Percentiles rank a stretch among this genome's conserved stretches.
Evolutionary conservation across 2,888 invertebrate genomes (phyloP).

Genomic region (Microdon myrmicae): DNA sequence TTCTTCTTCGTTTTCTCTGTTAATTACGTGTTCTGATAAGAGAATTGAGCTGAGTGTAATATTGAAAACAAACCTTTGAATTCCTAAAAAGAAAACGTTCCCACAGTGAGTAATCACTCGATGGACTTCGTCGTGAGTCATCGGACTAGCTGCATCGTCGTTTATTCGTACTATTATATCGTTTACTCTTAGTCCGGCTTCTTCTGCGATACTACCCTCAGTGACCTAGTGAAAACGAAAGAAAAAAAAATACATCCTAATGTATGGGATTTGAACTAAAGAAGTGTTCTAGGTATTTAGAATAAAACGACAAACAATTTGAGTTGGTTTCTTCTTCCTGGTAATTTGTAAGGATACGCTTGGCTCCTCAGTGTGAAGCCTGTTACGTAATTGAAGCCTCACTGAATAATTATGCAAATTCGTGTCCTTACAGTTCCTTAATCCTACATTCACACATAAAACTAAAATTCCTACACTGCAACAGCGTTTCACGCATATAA

Average conservation of each 20-base stretch:
- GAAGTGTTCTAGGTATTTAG: too few relatives aligned
- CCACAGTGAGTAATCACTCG: slow-evolving; percentile 77
- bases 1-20: slow-evolving; percentile 57
- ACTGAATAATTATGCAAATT: too few relatives aligned
- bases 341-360: too few relatives aligned
- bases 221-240: slow-evolving; percentile 77
- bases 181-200: slow-evolving; percentile 83
- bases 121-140: slow-evolving; percentile 83
- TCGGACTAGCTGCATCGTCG: slow-evolving; percentile 72
- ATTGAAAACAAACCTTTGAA: slow-evolving; percentile 57
- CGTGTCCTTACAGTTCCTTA: too few relatives aligned
- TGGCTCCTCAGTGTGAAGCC: too few relatives aligned
- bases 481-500: too few relatives aligned
- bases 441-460: too few relatives aligned
- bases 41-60: slow-evolving; percentile 29
- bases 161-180: slow-evolving; percentile 85
- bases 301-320: too few relatives aligned
- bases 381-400: too few relatives aligned
- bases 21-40: not conserved
- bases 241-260: not conserved
- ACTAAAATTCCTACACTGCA: too few relatives aligned
- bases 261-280: not conserved
- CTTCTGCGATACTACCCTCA: slow-evolving; percentile 83
- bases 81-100: slow-evolving; percentile 75
- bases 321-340: too few relatives aligned